Evolutionary conservation across 2,888 invertebrate species (phyloP), one percentile per base, ranked within the genome.

Genomic region (Troides aeacus): DNA sequence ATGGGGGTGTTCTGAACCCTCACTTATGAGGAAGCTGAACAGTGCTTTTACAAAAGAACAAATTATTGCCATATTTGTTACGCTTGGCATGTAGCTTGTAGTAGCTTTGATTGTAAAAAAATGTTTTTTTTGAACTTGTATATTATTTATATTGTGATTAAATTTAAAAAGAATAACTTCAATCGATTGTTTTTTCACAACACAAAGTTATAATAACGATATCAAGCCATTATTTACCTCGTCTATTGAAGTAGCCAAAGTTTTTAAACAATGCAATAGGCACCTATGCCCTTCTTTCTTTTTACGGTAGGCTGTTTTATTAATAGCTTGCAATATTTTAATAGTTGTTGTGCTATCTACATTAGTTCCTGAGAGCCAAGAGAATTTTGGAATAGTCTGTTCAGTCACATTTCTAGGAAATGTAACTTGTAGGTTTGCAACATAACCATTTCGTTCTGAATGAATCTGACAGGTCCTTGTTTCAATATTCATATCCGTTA

Each of bases 251-350:
- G 89, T 92, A 1, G 90, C 90, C 71, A 93, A 82, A 42, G 92
- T 91, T 79, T 93, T 93, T 59, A 98, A 90, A 86, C 98, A 98
- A 62, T 97, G 97, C 83, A 98, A 96, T 66, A 99, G 88, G 84
- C 98, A 98, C 56, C 97, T 96, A 65, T 97, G 94, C 66, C 97
- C 97, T 83, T 97, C 96, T 74, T 95, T 95, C 1, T 98, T 97
- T 78, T 97, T 95, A 76, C 96, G 96, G 79, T 96, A 94, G 0
- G 97, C 97, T 66, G 96, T 95, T 83, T 95, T 95, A 77, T 96
- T 96, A 53, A 98, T 92, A 21, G 96, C 95, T 89, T 97, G 97
- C 64, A 97, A 88, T 66, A 98, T 91, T 83, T 96, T 95, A 12
- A 94, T 93, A 75, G 96, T 95, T 1, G 95, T 94, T 59, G 94